These are phyloP conservation scores for Capreolus pygargus DNA, from an alignment of 2,113 vertebrate genomes.

Conservation along the genomic window DNA sequence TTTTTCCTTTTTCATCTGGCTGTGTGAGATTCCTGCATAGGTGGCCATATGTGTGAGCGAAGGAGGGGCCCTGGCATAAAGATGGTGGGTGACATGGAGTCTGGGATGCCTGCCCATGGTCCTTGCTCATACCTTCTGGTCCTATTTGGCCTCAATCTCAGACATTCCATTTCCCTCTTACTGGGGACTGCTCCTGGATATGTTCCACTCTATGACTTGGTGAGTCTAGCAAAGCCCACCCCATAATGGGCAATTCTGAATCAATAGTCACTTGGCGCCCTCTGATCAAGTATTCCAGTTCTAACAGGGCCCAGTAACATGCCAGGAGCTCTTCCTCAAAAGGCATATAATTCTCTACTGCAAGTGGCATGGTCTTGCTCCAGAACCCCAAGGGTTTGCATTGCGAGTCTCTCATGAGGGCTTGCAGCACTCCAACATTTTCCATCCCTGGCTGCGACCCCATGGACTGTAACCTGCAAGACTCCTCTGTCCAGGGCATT, in stretches of 20 bases:
- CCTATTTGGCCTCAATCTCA: not conserved
- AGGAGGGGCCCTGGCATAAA: not conserved
- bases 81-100: not conserved
- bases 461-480: too few species aligned
- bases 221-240: not conserved
- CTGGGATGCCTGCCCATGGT: not conserved
- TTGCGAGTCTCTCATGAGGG: too few species aligned
- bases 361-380: not conserved
- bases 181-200: not conserved
- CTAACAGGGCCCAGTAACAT: not conserved
- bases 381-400: not conserved
- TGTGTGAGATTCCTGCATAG: not conserved
- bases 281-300: not conserved
- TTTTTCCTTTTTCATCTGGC: not conserved
- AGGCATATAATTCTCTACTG: not conserved
- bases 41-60: not conserved
- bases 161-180: not conserved
- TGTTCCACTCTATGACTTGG: not conserved
- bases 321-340: not conserved
- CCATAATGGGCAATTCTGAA: not conserved
- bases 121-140: not conserved
- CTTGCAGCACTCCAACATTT: not conserved
- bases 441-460: not conserved
- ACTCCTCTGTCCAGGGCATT: too few species aligned
- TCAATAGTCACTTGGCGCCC: not conserved